Conservation (phyloP, 2,888 invertebrate species). For the Bugulina stolonifera region DNA sequence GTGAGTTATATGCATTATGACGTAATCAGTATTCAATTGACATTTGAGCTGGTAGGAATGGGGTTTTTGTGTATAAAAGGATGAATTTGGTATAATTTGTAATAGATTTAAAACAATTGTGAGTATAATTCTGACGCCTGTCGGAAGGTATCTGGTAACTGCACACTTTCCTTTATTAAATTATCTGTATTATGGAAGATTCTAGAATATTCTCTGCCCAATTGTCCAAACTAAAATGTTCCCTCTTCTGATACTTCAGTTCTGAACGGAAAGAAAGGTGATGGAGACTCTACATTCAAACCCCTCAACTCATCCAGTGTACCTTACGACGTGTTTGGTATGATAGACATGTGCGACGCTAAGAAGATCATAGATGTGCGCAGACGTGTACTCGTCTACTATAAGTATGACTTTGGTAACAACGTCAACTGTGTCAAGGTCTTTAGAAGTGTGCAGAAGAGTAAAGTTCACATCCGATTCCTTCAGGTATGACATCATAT, state of each 20-base stretch:
- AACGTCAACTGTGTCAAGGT: slow-evolving; percentile 91
- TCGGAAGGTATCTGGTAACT: too few relatives aligned
- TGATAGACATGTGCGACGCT: slow-evolving; percentile 93
- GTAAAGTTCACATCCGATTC: slow-evolving; percentile 74
- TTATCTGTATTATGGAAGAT: too few relatives aligned
- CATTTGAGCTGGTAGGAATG: too few relatives aligned
- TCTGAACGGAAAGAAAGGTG: slow-evolving; percentile 6
- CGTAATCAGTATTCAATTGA: too few relatives aligned
- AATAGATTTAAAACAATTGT: too few relatives aligned
- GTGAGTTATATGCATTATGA: neutral
- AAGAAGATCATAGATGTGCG: slow-evolving; percentile 83
- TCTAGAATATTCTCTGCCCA: too few relatives aligned
- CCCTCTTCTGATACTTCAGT: too few relatives aligned
- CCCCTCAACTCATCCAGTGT: slow-evolving; percentile 52
- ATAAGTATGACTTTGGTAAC: slow-evolving; percentile 91
- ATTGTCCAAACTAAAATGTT: too few relatives aligned
- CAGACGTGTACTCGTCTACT: slow-evolving; percentile 83
- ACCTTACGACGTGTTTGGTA: slow-evolving; percentile 84
- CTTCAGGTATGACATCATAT: slow-evolving; percentile 39
- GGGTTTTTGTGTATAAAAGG: too few relatives aligned
- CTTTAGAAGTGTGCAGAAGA: slow-evolving; percentile 76
- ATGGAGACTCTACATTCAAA: neutral
- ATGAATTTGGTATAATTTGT: too few relatives aligned
- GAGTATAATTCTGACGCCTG: too few relatives aligned
- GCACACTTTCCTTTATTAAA: too few relatives aligned